Percentiles rank a stretch among this genome's conserved stretches.
Conservation (phyloP, 2,113 vertebrate genomes). For the Malurus melanocephalus region DNA sequence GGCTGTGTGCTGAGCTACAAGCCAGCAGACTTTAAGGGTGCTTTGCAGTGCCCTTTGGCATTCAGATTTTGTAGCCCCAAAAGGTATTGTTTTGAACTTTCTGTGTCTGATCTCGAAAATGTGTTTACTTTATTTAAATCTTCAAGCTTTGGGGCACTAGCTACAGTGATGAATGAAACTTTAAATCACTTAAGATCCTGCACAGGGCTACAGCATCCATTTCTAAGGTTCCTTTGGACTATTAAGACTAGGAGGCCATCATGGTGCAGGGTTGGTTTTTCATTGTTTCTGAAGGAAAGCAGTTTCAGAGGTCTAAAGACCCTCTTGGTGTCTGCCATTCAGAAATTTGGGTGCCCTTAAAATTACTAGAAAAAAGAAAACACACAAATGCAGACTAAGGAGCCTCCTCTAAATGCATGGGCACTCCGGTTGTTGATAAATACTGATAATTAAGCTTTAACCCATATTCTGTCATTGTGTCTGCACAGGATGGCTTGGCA, state of each 20-base stretch:
- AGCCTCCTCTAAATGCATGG: neutral
- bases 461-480: neutral
- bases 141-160: neutral
- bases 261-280: neutral
- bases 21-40: neutral
- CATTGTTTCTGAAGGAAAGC: neutral
- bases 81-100: neutral
- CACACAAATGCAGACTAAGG: neutral
- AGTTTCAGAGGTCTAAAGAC: neutral
- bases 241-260: neutral
- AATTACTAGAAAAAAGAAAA: neutral
- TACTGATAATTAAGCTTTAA: neutral
- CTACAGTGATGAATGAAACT: neutral
- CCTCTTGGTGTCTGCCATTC: neutral
- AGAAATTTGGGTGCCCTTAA: neutral
- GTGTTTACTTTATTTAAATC: neutral
- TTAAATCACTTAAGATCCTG: neutral
- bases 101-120: neutral
- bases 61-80: neutral
- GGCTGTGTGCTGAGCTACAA: neutral
- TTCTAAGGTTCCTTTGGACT: neutral
- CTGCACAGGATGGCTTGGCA: conserved; percentile 74
- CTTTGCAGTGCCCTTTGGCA: neutral
- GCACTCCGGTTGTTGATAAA: neutral
- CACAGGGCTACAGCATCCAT: neutral